Evolutionary conservation across 1,140 invertebrate genomes (phyloP).

Genomic region (Pissodes strobi): DNA sequence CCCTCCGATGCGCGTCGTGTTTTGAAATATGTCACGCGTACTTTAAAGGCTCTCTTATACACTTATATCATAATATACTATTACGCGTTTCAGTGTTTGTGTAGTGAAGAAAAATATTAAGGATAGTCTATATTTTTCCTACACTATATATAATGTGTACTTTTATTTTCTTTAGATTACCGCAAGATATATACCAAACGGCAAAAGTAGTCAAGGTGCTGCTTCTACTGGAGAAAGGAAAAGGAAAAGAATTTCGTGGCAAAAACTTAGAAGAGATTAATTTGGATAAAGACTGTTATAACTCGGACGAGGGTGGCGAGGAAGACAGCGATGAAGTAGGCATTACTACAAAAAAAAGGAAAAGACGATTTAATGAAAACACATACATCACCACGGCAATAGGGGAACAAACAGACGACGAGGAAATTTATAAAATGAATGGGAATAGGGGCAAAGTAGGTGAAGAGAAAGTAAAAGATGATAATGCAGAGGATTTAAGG

Average conservation of each 20-base stretch:
- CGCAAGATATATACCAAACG: conserved; percentile 29
- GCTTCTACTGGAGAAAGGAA: conserved; percentile 36
- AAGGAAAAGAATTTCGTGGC: conserved; percentile 33
- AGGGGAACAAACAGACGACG: neutral
- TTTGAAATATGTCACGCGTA: no score
- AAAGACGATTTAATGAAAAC: neutral
- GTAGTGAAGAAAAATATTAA: neutral
- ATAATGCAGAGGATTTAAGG: neutral
- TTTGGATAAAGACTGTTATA: neutral
- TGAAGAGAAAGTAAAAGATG: neutral
- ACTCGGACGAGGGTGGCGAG: neutral
- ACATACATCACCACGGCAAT: neutral
- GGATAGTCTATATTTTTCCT: neutral
- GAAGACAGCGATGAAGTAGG: no score
- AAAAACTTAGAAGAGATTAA: conserved; percentile 23
- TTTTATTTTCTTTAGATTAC: conserved; percentile 30
- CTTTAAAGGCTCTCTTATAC: no score
- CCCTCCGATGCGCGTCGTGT: no score
- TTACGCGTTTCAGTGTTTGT: neutral
- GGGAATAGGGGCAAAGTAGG: neutral
- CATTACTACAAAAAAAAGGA: neutral
- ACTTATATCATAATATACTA: no score
- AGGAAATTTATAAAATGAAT: neutral
- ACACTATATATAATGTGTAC: neutral
- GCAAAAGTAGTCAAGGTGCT: conserved; percentile 35